These are phyloP conservation scores for Mus minutoides DNA, from an alignment of 2,797 vertebrate species.

Conservation along the genomic window DNA sequence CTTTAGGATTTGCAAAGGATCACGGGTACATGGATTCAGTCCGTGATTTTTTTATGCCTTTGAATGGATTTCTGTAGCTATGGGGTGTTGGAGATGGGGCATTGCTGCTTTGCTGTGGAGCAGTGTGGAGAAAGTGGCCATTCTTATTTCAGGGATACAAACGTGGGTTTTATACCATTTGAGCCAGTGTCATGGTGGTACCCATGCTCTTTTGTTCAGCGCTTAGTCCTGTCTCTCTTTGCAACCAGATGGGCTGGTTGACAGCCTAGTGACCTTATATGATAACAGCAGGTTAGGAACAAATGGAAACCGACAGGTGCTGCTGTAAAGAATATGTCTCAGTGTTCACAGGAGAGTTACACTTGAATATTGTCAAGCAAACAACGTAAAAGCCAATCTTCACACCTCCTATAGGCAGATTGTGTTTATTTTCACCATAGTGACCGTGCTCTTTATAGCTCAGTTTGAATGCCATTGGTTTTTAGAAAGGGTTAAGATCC, in stretches of 20 bases:
- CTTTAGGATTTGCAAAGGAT: slow-evolving; percentile 79
- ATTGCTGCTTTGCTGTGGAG: slow-evolving; percentile 64
- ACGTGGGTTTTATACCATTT: slow-evolving; percentile 50
- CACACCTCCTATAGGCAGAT: slow-evolving; percentile 38
- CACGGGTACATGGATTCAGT: slow-evolving; percentile 77
- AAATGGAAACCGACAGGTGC: slow-evolving; percentile 74
- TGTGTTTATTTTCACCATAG: slow-evolving; percentile 60
- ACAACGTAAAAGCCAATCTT: slow-evolving; percentile 68
- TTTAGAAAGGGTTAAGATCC: slow-evolving; percentile 72
- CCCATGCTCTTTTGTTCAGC: neutral
- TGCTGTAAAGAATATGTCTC: slow-evolving; percentile 74
- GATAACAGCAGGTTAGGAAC: slow-evolving; percentile 55
- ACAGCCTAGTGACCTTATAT: neutral
- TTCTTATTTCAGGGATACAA: slow-evolving; percentile 74
- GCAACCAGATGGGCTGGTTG: neutral
- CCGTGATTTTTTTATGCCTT: slow-evolving; percentile 71
- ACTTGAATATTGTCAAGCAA: slow-evolving; percentile 78
- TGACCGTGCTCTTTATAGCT: slow-evolving; percentile 14
- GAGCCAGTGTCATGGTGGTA: neutral
- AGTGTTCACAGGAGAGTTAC: slow-evolving; percentile 73
- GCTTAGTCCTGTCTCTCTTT: neutral
- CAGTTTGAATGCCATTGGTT: slow-evolving; percentile 40
- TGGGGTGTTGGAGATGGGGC: slow-evolving; percentile 60
- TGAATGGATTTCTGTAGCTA: slow-evolving; percentile 57
- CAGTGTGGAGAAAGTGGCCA: slow-evolving; percentile 58